Conservation (phyloP, 2,888 invertebrate species). For the Cabera pusaria region DNA sequence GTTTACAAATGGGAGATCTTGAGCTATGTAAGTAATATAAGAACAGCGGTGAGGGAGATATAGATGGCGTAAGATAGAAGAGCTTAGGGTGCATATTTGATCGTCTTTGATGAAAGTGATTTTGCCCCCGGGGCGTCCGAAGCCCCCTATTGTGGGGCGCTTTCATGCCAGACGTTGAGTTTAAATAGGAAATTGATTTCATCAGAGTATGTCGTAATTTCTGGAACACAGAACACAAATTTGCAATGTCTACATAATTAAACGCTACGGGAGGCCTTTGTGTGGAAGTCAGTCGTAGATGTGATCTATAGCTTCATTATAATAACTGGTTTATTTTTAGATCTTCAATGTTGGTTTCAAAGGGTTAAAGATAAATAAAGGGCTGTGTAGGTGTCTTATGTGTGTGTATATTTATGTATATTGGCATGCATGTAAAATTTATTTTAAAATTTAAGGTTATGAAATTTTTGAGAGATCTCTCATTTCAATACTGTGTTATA, state of each 20-base stretch:
- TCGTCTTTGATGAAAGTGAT: slow-evolving; percentile 54
- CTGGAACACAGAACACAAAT: slow-evolving; percentile 13
- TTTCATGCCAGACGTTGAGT: slow-evolving; percentile 30
- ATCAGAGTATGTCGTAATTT: slow-evolving; percentile 19
- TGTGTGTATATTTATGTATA: too few species aligned
- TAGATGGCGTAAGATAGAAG: slow-evolving; percentile 59
- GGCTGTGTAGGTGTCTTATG: too few species aligned
- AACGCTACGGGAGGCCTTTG: slow-evolving; percentile 14
- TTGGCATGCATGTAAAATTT: too few species aligned
- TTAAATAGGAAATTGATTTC: slow-evolving; percentile 33
- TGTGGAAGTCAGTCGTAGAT: slow-evolving; percentile 4
- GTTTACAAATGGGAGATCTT: too few species aligned
- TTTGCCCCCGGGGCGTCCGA: slow-evolving; percentile 33
- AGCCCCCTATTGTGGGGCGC: slow-evolving; percentile 39
- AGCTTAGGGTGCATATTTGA: slow-evolving; percentile 77
- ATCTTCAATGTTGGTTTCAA: too few species aligned
- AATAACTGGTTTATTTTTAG: too few species aligned
- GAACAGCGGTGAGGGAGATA: slow-evolving; percentile 35
- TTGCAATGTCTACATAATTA: slow-evolving; percentile 17
- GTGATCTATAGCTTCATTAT: too few species aligned
- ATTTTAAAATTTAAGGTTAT: too few species aligned
- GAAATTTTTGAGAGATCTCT: too few species aligned
- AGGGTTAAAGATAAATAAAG: too few species aligned
- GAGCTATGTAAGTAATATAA: too few species aligned
- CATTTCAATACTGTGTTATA: too few species aligned